Conservation (phyloP, 2,113 vertebrate genomes). For the Heterochromis multidens region DNA sequence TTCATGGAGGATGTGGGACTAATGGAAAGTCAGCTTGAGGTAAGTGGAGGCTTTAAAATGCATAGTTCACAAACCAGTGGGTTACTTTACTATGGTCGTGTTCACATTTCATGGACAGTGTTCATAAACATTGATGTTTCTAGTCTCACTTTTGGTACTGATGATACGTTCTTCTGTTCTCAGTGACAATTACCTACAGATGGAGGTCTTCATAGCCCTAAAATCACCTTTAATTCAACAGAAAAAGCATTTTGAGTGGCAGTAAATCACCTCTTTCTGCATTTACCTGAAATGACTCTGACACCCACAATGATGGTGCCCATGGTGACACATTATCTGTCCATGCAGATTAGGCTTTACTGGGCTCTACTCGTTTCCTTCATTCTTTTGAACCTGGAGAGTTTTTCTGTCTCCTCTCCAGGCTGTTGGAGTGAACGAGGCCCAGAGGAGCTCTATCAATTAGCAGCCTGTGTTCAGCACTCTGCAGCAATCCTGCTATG, state of each 20-base stretch:
- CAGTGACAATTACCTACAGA: not conserved
- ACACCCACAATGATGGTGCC: not conserved
- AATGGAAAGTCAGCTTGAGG: not conserved
- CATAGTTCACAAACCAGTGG: not conserved
- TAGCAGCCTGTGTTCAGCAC: slow-evolving; percentile 44
- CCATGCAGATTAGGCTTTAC: not conserved
- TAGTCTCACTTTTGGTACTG: not conserved
- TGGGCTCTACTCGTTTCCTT: not conserved
- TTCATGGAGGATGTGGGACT: not conserved
- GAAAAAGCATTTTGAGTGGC: not conserved
- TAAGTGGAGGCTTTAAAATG: not conserved
- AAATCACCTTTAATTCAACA: not conserved
- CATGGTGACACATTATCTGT: not conserved
- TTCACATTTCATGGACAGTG: not conserved
- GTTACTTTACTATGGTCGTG: not conserved
- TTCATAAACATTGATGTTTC: not conserved
- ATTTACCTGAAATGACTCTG: not conserved
- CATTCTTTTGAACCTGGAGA: not conserved
- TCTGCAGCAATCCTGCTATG: slow-evolving; percentile 44
- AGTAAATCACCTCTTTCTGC: not conserved
- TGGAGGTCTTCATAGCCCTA: not conserved
- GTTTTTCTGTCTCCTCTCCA: slow-evolving; percentile 22
- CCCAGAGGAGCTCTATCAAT: slow-evolving; percentile 55
- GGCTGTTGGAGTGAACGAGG: slow-evolving; percentile 12
- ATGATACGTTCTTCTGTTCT: not conserved